A percentile compares a stretch with the other conserved stretches of the same genome.
Evolutionary conservation across 2,113 vertebrate species (phyloP).

Genomic region (Martes martes): DNA sequence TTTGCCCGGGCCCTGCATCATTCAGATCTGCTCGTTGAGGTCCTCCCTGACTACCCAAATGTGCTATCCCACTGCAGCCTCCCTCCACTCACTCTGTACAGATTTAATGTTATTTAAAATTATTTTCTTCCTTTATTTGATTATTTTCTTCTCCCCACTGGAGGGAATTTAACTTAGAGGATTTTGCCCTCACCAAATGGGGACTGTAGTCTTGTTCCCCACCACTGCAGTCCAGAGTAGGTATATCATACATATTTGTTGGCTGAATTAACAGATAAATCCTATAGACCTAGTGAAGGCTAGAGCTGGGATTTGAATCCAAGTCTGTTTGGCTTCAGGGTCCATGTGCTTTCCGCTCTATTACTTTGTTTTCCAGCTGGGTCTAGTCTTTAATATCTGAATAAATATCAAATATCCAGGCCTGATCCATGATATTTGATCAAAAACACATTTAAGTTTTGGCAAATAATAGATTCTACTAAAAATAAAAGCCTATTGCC

Average conservation of each 20-base stretch:
- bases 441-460: constrained; percentile 25
- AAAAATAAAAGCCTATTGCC: constrained; percentile 1
- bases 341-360: background rate
- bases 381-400: constrained; percentile 21
- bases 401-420: constrained; percentile 6
- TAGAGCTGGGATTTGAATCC: background rate
- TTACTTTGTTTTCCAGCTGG: constrained; percentile 8
- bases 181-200: background rate
- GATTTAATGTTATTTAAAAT: background rate
- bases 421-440: background rate
- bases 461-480: background rate
- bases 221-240: background rate
- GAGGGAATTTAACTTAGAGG: background rate
- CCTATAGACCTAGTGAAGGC: background rate
- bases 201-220: background rate
- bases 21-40: background rate
- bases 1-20: background rate
- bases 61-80: background rate
- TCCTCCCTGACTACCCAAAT: background rate
- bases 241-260: background rate
- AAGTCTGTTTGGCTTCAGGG: background rate
- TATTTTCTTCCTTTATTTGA: background rate
- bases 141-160: background rate
- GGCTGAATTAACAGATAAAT: background rate
- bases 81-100: background rate